These are phyloP conservation scores for Autographa gamma DNA, from an alignment of 2,888 invertebrate species.

Conservation along the genomic window DNA sequence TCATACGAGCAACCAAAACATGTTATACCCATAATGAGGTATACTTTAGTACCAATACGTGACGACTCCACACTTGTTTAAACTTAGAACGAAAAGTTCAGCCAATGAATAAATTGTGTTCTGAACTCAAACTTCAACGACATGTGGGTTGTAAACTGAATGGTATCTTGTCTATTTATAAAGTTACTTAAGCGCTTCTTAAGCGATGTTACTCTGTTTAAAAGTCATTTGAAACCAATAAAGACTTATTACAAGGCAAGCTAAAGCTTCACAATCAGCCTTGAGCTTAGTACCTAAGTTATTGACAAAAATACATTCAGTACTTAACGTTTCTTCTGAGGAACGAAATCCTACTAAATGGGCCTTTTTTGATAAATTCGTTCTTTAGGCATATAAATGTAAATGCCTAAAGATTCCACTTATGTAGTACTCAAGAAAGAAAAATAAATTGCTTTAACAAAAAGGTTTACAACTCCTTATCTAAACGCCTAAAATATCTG, in stretches of 20 bases:
- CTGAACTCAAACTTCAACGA: conserved; percentile 1
- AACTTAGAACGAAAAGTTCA: conserved; percentile 2
- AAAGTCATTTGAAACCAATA: no score
- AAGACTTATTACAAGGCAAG: neutral
- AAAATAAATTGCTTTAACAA: neutral
- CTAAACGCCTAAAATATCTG: neutral
- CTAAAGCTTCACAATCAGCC: neutral
- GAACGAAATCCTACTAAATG: neutral
- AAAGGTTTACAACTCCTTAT: neutral
- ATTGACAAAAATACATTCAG: no score
- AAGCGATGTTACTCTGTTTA: neutral
- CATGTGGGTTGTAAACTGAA: neutral
- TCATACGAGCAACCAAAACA: conserved; percentile 32
- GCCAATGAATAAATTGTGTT: conserved; percentile 7
- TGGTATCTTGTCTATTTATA: neutral
- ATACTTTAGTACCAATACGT: conserved; percentile 6
- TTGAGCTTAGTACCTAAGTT: neutral
- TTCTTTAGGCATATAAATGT: no score
- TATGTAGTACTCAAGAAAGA: no score
- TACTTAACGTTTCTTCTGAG: neutral
- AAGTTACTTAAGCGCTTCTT: neutral
- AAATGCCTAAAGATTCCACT: neutral
- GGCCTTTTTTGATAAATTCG: neutral
- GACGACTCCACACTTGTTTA: conserved; percentile 7
- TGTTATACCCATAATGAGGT: conserved; percentile 11